A percentile compares a stretch with the other conserved stretches of the same genome.
Evolutionary conservation across 2,113 vertebrate genomes (phyloP).

Genomic region (Charadrius vociferus): DNA sequence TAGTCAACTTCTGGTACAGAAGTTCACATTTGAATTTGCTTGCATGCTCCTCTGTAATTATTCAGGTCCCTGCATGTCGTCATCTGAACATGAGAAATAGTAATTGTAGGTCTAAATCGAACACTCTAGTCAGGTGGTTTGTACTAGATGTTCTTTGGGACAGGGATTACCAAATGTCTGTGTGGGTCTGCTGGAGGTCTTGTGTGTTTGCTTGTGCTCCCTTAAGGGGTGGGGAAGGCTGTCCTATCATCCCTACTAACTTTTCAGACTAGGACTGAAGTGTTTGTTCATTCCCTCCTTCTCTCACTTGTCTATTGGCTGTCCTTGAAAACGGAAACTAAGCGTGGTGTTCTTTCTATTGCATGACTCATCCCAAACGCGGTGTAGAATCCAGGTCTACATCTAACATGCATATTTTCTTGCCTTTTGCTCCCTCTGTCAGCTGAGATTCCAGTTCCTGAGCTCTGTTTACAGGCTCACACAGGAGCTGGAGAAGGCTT

Average conservation of each 20-base stretch:
- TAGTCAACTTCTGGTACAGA: background rate
- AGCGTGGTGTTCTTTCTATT: background rate
- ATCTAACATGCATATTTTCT: background rate
- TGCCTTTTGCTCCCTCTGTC: background rate
- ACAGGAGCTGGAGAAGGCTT: background rate
- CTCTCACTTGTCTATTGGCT: background rate
- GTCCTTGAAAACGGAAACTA: slow-evolving; percentile 2
- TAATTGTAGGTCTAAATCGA: background rate
- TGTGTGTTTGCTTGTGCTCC: background rate
- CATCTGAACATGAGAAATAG: background rate
- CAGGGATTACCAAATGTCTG: background rate
- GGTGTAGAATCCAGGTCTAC: background rate
- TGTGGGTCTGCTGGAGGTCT: background rate
- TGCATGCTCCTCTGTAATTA: background rate
- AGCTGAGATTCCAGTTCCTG: background rate
- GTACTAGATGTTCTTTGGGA: background rate
- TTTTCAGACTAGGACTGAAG: background rate
- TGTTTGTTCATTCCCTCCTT: background rate
- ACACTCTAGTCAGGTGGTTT: background rate
- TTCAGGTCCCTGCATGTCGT: background rate
- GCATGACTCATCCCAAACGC: background rate
- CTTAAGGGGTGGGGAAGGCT: background rate
- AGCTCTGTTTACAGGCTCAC: background rate
- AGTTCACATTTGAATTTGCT: slow-evolving; percentile 3
- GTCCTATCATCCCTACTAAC: background rate